Percentiles rank a stretch among this genome's conserved stretches.
Conservation (phyloP, 2,113 vertebrate genomes). For the Nanorana parkeri region DNA sequence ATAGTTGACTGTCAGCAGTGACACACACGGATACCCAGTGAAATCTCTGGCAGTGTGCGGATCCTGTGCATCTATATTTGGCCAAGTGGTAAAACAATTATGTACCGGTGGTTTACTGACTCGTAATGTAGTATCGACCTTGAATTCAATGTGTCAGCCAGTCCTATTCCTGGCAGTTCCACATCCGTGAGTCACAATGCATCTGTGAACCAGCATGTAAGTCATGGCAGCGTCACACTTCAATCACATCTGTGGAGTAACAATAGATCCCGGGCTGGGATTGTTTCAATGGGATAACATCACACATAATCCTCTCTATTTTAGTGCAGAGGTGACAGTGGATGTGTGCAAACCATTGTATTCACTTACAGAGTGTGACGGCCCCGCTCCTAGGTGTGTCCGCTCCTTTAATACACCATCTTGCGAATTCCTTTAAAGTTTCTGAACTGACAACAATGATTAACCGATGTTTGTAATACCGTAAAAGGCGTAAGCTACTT, state of each 20-base stretch:
- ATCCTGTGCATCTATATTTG: not conserved
- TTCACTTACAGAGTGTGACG: no score
- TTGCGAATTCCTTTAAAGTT: no score
- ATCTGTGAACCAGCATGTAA: slow-evolving; percentile 5
- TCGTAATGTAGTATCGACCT: not conserved
- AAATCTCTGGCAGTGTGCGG: no score
- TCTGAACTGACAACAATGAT: no score
- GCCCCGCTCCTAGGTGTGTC: no score
- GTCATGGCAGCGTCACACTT: not conserved
- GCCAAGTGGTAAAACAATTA: not conserved
- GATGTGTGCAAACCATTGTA: not conserved
- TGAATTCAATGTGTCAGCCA: not conserved
- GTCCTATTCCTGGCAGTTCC: slow-evolving; percentile 1
- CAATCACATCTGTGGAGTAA: slow-evolving; percentile 10
- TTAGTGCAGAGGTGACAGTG: no score
- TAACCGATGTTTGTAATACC: no score
- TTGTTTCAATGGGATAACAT: not conserved
- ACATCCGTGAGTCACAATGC: slow-evolving; percentile 16
- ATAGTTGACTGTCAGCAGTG: no score
- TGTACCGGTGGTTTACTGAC: not conserved
- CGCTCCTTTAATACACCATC: no score
- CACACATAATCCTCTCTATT: not conserved
- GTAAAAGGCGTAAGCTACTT: no score
- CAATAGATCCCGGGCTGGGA: not conserved
- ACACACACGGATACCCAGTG: no score